phyloP scores from a whole-genome alignment of 53 echinoderm and acorn worm genomes.

The Apostichopus leukothele region DNA sequence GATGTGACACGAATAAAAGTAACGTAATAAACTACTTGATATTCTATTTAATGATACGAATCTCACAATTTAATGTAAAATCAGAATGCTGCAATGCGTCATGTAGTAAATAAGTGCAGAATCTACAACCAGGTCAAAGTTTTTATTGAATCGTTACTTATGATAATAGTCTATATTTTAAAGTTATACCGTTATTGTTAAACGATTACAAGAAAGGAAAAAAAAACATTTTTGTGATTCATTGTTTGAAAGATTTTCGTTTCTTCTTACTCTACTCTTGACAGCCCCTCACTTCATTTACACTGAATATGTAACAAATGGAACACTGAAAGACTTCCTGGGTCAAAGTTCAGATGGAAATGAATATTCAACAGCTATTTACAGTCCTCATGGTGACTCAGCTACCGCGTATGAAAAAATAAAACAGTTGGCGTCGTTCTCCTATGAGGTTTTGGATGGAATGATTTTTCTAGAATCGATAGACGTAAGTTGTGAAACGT shows the following conservation, averaged over 20 bases:
- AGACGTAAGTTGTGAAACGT: slow-evolving; percentile 1
- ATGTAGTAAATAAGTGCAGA: too few relatives aligned
- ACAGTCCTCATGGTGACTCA: background rate
- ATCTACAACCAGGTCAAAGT: too few relatives aligned
- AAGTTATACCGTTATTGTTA: background rate
- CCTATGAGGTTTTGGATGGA: background rate
- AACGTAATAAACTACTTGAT: too few relatives aligned
- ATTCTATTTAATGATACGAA: too few relatives aligned
- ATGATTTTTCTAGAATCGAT: slow-evolving; percentile 2
- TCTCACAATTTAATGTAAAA: too few relatives aligned
- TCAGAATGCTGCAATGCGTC: too few relatives aligned
- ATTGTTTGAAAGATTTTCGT: too few relatives aligned
- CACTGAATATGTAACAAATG: slow-evolving; percentile 14
- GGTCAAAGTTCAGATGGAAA: background rate
- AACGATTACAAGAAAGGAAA: background rate
- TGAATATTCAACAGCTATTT: background rate
- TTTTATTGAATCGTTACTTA: too few relatives aligned
- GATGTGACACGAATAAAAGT: slow-evolving; percentile 13
- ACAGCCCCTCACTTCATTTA: slow-evolving; percentile 22
- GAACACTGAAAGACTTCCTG: slow-evolving; percentile 11
- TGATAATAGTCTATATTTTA: too few relatives aligned
- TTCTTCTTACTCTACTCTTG: too few relatives aligned
- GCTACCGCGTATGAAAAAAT: background rate
- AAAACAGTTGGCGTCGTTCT: slow-evolving; percentile 1
- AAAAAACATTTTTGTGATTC: too few relatives aligned